phyloP scores from a whole-genome alignment of 1,140 invertebrate species.

The Augochlora pura region DNA sequence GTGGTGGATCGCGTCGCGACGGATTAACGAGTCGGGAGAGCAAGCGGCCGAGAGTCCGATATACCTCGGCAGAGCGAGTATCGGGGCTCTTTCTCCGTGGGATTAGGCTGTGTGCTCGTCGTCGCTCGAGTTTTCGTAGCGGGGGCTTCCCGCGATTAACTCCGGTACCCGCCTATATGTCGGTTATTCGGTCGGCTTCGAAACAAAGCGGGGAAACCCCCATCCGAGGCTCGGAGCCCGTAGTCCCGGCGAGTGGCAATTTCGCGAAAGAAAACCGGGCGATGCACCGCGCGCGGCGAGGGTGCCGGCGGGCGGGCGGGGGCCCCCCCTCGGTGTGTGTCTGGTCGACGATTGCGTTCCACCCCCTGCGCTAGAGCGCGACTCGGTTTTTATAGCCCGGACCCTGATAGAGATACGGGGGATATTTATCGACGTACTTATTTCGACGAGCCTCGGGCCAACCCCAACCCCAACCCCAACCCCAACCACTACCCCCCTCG shows the following conservation, averaged over 20 bases:
- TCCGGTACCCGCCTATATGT: neutral
- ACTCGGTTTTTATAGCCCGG: constrained; percentile 41
- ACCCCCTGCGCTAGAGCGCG: neutral
- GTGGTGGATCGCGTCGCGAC: constrained; percentile 2
- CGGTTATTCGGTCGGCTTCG: neutral
- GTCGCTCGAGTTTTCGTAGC: constrained; percentile 24
- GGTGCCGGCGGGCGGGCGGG: too few species aligned
- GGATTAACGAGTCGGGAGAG: constrained; percentile 6
- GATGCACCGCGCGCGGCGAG: neutral
- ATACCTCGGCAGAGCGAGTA: too few species aligned
- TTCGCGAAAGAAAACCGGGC: constrained; percentile 25
- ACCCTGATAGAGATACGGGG: constrained; percentile 32
- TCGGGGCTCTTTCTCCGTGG: constrained; percentile 5
- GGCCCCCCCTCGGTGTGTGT: neutral
- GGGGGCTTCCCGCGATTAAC: constrained; percentile 22
- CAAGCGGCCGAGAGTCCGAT: too few species aligned
- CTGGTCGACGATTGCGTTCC: neutral
- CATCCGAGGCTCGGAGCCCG: neutral
- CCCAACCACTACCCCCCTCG: constrained; percentile 17
- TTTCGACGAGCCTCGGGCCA: constrained; percentile 34
- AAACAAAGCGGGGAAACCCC: neutral
- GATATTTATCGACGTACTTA: constrained; percentile 51
- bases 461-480: constrained; percentile 20
- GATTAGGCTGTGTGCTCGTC: constrained; percentile 17
- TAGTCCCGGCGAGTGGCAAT: constrained; percentile 7